A percentile compares a stretch with the other conserved stretches of the same genome.
Evolutionary conservation across 1,140 invertebrate genomes (phyloP).

Genomic region (Drosophila azteca): DNA sequence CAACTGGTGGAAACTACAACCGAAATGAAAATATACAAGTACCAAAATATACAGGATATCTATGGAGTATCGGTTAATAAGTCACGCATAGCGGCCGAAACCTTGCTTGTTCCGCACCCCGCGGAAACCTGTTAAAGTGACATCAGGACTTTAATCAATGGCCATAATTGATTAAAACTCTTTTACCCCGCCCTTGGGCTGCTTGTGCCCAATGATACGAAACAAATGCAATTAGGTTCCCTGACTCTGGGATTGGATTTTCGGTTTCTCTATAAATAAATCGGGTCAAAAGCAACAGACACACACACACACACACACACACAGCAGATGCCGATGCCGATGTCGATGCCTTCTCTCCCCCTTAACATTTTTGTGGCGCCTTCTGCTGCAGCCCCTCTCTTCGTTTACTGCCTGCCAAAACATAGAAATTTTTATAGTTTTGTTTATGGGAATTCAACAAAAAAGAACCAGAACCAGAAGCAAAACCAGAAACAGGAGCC

Average conservation of each 20-base stretch:
- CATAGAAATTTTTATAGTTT: constrained; percentile 69
- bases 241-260: background rate
- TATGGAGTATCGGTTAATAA: no score
- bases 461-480: background rate
- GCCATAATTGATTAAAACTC: constrained; percentile 22
- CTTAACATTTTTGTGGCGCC: constrained; percentile 66
- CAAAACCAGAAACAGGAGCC: background rate
- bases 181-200: background rate
- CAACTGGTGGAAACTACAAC: background rate
- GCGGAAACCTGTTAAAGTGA: no score
- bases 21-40: background rate
- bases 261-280: constrained; percentile 67
- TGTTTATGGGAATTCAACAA: constrained; percentile 70
- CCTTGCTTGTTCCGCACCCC: no score
- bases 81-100: no score
- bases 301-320: constrained; percentile 51
- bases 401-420: constrained; percentile 11
- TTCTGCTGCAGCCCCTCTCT: constrained; percentile 25
- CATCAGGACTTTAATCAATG: constrained; percentile 32
- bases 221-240: constrained; percentile 45
- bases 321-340: constrained; percentile 20
- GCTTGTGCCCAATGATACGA: constrained; percentile 35
- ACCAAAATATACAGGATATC: no score
- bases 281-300: constrained; percentile 48
- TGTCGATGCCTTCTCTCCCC: constrained; percentile 7